Base-by-base conservation (phyloP, 2,888 invertebrate genomes). In the Erannis defoliaria region DNA sequence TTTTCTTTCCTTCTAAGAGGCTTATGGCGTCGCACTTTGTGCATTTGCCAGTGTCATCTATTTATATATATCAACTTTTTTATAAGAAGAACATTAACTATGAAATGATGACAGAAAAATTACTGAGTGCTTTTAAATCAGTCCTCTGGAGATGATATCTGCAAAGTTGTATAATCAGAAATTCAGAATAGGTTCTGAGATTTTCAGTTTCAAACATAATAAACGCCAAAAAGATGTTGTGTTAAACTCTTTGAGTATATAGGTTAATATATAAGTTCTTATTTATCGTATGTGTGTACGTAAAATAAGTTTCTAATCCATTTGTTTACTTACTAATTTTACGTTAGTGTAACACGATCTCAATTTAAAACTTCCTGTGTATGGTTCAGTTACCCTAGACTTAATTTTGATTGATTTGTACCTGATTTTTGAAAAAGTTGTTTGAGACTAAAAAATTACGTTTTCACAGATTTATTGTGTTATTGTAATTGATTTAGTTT, bases 391-490 rank as follows among this genome's bases (percentile, higher is more conserved):
- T 93, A 93, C 92, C 92, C 85, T 92, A 90, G 89, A 84, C 72
- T 86, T 90, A 90, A 86, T 89, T 90, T 89, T 77, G 76, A 83
- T 89, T 90, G 80, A 88, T 91, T 92, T 90, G 92, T 92, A 92
- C 92, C 92, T 92, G 92, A 92, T 91, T 91, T 91, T 86, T 76
- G 68, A 64, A 79, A 80, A 78, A 77, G 82, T 87, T 88, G 82
- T 85, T 86, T 81, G 88, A 85, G 84, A 89, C 86, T 90, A 88
- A 85, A 86, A 85, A 85, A 83, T 85, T 89, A 87, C 78, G 84
- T 40, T 40, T n/a, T 33, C 10, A 33, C 85, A 88, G 83, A 86
- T 86, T 84, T 86, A 86, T 88, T 90, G 88, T 86, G 86, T 87
- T 84, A 77, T 75, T 72, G 77, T 74, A 78, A 78, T 75, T 78